Conservation (phyloP, 1,140 invertebrate genomes). For the Nasonia longicornis region DNA sequence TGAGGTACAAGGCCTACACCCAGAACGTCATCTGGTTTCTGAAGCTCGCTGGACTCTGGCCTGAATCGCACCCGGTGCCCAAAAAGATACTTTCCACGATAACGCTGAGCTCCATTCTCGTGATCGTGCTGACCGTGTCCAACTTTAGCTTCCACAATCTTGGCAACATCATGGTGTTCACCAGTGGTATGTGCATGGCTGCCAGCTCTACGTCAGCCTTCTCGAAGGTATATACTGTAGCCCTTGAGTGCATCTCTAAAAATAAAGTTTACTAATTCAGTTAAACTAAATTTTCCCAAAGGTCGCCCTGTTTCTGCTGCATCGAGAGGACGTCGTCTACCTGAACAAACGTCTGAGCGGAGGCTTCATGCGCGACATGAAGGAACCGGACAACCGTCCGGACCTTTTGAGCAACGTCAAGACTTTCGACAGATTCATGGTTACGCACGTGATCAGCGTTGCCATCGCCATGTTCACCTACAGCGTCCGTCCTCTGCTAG, state of each 20-base stretch:
- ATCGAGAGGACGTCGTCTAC: neutral
- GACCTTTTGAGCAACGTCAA: neutral
- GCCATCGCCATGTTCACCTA: neutral
- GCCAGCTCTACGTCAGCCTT: conserved; percentile 26
- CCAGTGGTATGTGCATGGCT: conserved; percentile 35
- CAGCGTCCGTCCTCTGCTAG: neutral
- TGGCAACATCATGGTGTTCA: conserved; percentile 35
- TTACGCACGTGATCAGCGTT: neutral
- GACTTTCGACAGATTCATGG: neutral
- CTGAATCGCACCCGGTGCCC: neutral
- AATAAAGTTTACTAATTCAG: no score
- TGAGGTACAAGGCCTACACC: neutral
- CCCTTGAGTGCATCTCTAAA: no score
- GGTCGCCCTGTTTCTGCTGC: neutral
- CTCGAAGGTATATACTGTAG: conserved; percentile 30
- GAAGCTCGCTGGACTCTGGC: neutral
- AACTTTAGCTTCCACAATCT: neutral
- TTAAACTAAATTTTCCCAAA: neutral
- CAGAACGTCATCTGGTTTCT: neutral
- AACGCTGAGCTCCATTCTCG: conserved; percentile 19
- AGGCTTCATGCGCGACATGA: neutral
- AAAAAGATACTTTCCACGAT: neutral
- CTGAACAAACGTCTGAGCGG: neutral
- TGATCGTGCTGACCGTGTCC: neutral
- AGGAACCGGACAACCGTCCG: neutral